Evolutionary conservation across 2,888 invertebrate species (phyloP), one percentile per base, ranked within the genome.

Genomic region (Pocota personata): DNA sequence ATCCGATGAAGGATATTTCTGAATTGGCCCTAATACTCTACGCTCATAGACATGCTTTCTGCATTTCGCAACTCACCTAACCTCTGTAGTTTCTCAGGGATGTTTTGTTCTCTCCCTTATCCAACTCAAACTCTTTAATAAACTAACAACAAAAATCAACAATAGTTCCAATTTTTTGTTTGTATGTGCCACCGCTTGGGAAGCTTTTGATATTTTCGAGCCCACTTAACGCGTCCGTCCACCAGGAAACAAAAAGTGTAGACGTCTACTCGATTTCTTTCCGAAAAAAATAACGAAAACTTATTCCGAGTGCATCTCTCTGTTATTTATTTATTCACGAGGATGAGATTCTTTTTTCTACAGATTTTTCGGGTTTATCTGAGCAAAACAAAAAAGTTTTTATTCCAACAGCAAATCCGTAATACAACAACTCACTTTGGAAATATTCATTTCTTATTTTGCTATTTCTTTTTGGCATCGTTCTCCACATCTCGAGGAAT

Each of bases 251-350:
- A 12, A 37, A 24, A 52, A 37, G 14, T 52, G 37, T 40, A 67
- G 67, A 52, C 37, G 37, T 64, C 48, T 52, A 16, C 67, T 37
- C 24, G n/a, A 64, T 30, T 46, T 46, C 10, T 40, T 14, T 27
- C 10, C 3, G 2, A 32, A 12, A 6, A 67, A 10, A 12, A 48
- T 19, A 21, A 24, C 27, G 40, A 8, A 37, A 64, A 37, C 19
- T 3, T 43, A 69, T 57, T 40, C 69, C 40, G 16, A 57, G 30
- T 69, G 30, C 69, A 69, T 27, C 24, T 55, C 40, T 43, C 14
- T 55, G 30, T 73, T 62, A 46, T 40, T 73, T 60, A 52, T 73
- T 62, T 52, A 52, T 50, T 50, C 72, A 37, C n/a, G 19, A 73
- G 27, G 52, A 30, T 43, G 55, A n/a, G 16, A 43, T 35, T 58